Evolutionary conservation across 2,797 vertebrate species (phyloP).

Genomic region (Acipenser transmontanus): DNA sequence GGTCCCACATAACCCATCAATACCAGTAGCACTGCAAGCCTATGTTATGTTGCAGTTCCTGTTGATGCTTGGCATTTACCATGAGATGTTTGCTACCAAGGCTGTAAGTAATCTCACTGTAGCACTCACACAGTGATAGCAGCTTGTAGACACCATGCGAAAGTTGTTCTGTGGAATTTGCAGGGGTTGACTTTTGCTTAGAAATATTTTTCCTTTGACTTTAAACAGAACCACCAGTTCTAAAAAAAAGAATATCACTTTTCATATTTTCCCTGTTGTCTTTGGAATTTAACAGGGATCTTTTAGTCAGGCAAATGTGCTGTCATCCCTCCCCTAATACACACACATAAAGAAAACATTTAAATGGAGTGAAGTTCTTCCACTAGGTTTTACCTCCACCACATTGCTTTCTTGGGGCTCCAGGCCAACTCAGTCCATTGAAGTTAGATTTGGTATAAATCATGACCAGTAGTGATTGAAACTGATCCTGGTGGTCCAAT

Average conservation of each 20-base stretch:
- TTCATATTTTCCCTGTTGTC: slow-evolving; percentile 27
- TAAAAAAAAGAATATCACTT: background rate
- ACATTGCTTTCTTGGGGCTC: slow-evolving; percentile 47
- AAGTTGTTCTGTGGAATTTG: slow-evolving; percentile 8
- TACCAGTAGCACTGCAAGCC: slow-evolving; percentile 46
- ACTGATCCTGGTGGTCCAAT: slow-evolving; percentile 53
- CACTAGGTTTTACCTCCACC: slow-evolving; percentile 47
- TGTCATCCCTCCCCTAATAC: slow-evolving; percentile 50
- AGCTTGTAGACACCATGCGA: slow-evolving; percentile 40
- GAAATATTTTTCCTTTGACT: slow-evolving; percentile 57
- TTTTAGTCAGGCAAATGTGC: slow-evolving; percentile 61
- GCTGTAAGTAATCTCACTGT: slow-evolving; percentile 54
- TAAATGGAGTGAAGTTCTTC: slow-evolving; percentile 50
- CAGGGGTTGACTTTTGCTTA: slow-evolving; percentile 32
- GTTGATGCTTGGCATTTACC: slow-evolving; percentile 63
- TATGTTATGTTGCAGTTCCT: slow-evolving; percentile 72
- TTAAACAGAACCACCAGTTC: slow-evolving; percentile 40
- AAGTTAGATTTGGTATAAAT: slow-evolving; percentile 28
- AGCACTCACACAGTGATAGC: slow-evolving; percentile 12
- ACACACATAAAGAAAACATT: slow-evolving; percentile 26
- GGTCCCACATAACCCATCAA: slow-evolving; percentile 53
- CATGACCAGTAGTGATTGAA: slow-evolving; percentile 38
- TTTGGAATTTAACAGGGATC: slow-evolving; percentile 58
- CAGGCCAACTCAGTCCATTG: background rate
- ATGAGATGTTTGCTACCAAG: slow-evolving; percentile 62